Base-by-base conservation (phyloP, 2,113 vertebrate species). In the Panthera uncia region DNA sequence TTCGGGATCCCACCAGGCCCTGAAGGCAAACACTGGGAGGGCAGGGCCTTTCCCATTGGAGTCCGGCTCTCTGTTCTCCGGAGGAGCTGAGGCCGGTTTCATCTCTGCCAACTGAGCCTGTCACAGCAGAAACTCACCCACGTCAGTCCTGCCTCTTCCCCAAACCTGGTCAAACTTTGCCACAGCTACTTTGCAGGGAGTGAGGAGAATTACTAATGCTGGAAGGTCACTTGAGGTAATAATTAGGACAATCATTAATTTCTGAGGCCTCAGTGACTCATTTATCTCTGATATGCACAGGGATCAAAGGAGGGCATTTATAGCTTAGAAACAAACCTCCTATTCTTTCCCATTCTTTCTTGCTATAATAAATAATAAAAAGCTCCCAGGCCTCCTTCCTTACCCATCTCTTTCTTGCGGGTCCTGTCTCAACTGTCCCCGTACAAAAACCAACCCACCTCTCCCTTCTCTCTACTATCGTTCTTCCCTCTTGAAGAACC, bases 261-360 rank as follows among this genome's bases (percentile, higher is more conserved):
- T 79, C 88, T 91, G 69, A 90, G 94, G 80, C 69, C 91, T n/a
- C 31, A 92, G 88, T 85, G 95, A 89, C 94, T 97, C 91, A 90
- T 89, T 85, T 87, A 94, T 96, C 91, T 94, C 91, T 95, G 91
- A 97, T 91, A 94, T 50, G n/a, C 76, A 68, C 57, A 68, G 66
- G 31, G 81, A 95, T 95, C 94, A 95, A 97, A 97, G 52, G 65
- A 78, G 57, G 41, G 79, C 76, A 93, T 97, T 97, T 94, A 95
- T 36, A 90, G 78, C 76, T 95, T 38, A 88, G 93, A 91, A 96
- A 97, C 97, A 97, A 81, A 29, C 76, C 90, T 92, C 48, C 41
- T 55, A 84, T 97, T 97, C 90, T 96, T 97, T 65, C 27, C 31
- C 57, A 61, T 61, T 61, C 57, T 61, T 61, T 61, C 25, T n/a